Conservation (phyloP, 2,888 invertebrate genomes). For the Diloba caeruleocephala region DNA sequence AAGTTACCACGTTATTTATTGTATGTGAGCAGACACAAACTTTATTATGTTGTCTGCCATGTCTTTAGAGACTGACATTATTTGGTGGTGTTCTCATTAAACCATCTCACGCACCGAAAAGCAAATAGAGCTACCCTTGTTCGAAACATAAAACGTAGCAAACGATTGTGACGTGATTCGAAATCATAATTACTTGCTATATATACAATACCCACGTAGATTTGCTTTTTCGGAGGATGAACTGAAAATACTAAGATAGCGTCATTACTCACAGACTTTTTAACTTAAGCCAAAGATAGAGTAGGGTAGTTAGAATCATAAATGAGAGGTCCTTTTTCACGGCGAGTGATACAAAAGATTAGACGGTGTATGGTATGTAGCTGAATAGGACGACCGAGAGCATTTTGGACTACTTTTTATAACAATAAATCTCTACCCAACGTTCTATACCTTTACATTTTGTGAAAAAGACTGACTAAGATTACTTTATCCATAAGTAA, state of each 20-base stretch:
- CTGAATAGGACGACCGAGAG: constrained; percentile 31
- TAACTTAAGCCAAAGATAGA: constrained; percentile 33
- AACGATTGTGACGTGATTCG: constrained; percentile 66
- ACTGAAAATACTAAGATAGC: constrained; percentile 28
- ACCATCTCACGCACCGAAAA: constrained; percentile 57
- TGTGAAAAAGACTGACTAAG: constrained; percentile 31
- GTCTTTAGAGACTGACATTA: constrained; percentile 28
- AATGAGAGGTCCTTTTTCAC: constrained; percentile 43
- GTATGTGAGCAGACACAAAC: neutral
- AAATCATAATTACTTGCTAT: constrained; percentile 54
- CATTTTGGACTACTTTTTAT: constrained; percentile 34
- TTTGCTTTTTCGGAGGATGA: constrained; percentile 24
- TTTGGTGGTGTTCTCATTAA: constrained; percentile 49
- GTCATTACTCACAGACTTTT: constrained; percentile 29
- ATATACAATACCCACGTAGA: constrained; percentile 32
- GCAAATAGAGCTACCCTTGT: constrained; percentile 55
- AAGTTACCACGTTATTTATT: constrained; percentile 4
- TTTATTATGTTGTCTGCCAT: constrained; percentile 11
- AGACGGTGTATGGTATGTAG: constrained; percentile 19
- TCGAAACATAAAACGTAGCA: constrained; percentile 62
- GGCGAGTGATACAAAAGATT: constrained; percentile 42
- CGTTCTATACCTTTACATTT: too few relatives aligned
- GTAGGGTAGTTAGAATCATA: constrained; percentile 41
- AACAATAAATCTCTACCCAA: constrained; percentile 42
- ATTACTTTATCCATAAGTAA: too few relatives aligned